phyloP scores from a whole-genome alignment of 2,888 invertebrate genomes.

The Tachystola acroxantha region DNA sequence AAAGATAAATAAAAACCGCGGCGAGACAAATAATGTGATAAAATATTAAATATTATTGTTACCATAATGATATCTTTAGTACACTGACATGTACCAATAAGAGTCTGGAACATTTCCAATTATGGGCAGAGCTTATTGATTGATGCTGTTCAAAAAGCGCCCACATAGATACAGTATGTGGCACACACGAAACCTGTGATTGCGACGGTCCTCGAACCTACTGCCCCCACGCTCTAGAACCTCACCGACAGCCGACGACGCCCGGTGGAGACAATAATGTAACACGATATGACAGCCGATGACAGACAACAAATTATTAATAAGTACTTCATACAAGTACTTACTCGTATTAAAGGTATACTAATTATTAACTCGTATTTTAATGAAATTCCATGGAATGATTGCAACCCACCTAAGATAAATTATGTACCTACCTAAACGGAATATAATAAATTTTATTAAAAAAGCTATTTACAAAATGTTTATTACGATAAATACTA shows the following conservation, averaged over 20 bases:
- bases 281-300: slow-evolving; percentile 6
- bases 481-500: no score
- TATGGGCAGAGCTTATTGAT: slow-evolving; percentile 41
- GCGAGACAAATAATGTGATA: no score
- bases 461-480: no score
- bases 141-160: slow-evolving; percentile 33
- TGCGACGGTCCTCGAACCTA: slow-evolving; percentile 35
- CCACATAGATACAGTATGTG: slow-evolving; percentile 23
- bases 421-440: no score
- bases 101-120: slow-evolving; percentile 33
- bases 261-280: neutral
- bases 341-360: no score
- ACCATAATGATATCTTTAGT: no score
- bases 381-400: no score
- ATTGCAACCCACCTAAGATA: no score
- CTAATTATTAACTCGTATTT: no score
- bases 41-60: no score
- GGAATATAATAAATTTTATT: no score
- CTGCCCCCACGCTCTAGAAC: slow-evolving; percentile 26
- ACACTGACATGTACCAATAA: slow-evolving; percentile 15
- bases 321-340: neutral
- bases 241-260: slow-evolving; percentile 1
- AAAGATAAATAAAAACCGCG: no score
- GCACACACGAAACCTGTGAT: slow-evolving; percentile 2
- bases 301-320: slow-evolving; percentile 5